phyloP scores from a whole-genome alignment of 1,140 invertebrate genomes.

The Nebria ingens region DNA sequence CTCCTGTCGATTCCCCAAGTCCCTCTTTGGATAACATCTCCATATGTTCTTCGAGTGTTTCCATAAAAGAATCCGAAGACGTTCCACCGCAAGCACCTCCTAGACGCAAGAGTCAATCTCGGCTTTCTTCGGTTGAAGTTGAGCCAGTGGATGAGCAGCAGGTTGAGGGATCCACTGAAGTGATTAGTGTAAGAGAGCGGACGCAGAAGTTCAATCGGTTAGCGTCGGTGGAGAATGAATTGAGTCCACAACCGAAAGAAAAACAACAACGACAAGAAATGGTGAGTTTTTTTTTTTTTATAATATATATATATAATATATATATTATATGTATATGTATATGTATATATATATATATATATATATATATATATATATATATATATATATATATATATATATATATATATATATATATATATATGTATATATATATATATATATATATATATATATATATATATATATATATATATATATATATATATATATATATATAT shows the following conservation, averaged over 20 bases:
- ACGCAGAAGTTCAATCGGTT: slow-evolving; percentile 87
- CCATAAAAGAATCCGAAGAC: slow-evolving; percentile 25
- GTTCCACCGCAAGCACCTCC: slow-evolving; percentile 33
- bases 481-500: not conserved
- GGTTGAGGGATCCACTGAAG: slow-evolving; percentile 35
- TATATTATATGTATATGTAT: too few species aligned
- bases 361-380: too few species aligned
- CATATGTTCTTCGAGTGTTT: slow-evolving; percentile 22
- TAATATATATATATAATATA: too few species aligned
- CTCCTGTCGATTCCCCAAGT: slow-evolving; percentile 37
- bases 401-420: too few species aligned
- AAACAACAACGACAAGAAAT: slow-evolving; percentile 39
- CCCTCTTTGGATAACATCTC: slow-evolving; percentile 26
- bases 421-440: not conserved
- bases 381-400: too few species aligned
- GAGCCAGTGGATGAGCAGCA: slow-evolving; percentile 8
- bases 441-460: too few species aligned
- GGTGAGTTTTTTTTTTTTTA: slow-evolving; percentile 37
- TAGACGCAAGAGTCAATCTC: slow-evolving; percentile 17
- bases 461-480: too few species aligned
- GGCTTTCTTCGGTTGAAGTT: slow-evolving; percentile 3
- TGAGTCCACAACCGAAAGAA: slow-evolving; percentile 45
- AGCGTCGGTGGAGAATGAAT: slow-evolving; percentile 66
- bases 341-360: not conserved
- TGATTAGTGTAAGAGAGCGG: slow-evolving; percentile 81